Evolutionary conservation across 2,113 vertebrate species (phyloP), one percentile per base, ranked within the genome.

Genomic region (Serilophus lunatus): DNA sequence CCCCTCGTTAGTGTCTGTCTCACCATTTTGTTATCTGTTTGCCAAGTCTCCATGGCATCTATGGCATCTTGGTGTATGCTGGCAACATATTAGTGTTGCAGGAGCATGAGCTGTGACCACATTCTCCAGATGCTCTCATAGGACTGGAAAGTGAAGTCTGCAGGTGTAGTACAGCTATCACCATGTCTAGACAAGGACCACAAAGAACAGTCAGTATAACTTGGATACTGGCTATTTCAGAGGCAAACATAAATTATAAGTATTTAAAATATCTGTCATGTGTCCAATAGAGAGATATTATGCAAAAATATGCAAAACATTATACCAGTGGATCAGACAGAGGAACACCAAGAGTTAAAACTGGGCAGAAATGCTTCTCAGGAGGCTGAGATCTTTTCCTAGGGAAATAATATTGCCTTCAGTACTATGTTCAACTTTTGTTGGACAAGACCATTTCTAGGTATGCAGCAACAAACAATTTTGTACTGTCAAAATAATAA

Each of bases 31-130:
- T 22, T 35, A 35, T 75, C n/a, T 29, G 35, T 4, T 29, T 64
- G 47, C 31, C 38, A 74, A 60, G 31, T 28, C 36, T 45, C 28
- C 60, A 28, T 5, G 7, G 47, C 33, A 71, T 28, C 25, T 44
- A 31, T 7, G 1, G 61, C 1, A 2, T 45, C 35, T 33, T 38
- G 35, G 50, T 53, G 86, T 38, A 42, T 28, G 35, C 3, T 82
- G 77, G 65, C 64, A 75, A 12, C 0, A 0, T 13, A 9, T 12
- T 18, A 26, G 51, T 0, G 0, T 26, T 1, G 0, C 1, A 0
- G 13, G 33, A 79, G 29, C 28, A 4, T 22, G 24, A 25, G 23
- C 45, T 12, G 4, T 20, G 42, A 33, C 26, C 36, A 24, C 0
- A 0, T 3, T 74, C 40, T 49, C 49, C 71, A 50, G 35, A 14